Percentiles rank a stretch among this genome's conserved stretches.
Evolutionary conservation across 2,888 invertebrate species (phyloP).

Genomic region (Plagodis dolabraria): DNA sequence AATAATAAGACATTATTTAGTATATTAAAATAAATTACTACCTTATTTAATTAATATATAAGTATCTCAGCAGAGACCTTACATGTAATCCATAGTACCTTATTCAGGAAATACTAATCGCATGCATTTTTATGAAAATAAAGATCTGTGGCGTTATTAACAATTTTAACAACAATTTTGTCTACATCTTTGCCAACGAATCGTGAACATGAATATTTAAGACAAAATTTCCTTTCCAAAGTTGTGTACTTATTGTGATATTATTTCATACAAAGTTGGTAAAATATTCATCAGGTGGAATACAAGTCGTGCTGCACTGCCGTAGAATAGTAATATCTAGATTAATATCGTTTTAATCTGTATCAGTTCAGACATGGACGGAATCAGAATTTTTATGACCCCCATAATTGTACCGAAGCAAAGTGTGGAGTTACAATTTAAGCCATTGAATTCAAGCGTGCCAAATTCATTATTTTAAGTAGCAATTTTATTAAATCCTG

Average conservation of each 20-base stretch:
- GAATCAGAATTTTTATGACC: constrained; percentile 45
- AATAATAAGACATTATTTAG: no score
- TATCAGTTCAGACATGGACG: constrained; percentile 63
- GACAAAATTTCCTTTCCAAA: constrained; percentile 36
- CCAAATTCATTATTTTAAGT: no score
- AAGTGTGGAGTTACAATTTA: not conserved
- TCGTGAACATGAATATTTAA: constrained; percentile 32
- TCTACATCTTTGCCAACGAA: constrained; percentile 3
- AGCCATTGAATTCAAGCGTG: no score
- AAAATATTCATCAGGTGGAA: constrained; percentile 74
- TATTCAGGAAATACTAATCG: no score
- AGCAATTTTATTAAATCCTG: no score
- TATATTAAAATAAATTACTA: no score
- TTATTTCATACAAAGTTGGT: constrained; percentile 52
- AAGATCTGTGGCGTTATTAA: no score
- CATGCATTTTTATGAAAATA: no score
- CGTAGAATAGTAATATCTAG: constrained; percentile 67
- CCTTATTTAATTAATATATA: no score
- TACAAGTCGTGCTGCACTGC: constrained; percentile 67
- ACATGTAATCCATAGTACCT: no score
- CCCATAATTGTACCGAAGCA: not conserved
- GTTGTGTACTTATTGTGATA: constrained; percentile 42
- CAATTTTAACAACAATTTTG: no score
- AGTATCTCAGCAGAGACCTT: no score
- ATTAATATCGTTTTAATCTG: constrained; percentile 70